A percentile compares a stretch with the other conserved stretches of the same genome.
phyloP scores from a whole-genome alignment of 1,140 invertebrate species.

The Scaptomyza hsui region DNA sequence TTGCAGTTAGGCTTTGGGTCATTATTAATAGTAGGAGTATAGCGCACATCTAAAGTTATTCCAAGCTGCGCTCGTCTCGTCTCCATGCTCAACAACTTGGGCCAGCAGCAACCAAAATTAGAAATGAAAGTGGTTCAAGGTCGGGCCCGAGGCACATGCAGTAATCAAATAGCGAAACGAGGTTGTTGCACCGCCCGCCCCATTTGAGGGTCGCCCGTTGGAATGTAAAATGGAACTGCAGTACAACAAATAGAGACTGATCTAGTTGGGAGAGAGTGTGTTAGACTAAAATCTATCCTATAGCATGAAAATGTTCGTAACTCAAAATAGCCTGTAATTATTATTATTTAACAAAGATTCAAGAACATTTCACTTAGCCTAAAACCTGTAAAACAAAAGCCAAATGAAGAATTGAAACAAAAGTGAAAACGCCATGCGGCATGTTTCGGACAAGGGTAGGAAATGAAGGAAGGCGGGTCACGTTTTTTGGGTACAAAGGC shows the following conservation, averaged over 20 bases:
- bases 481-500: background rate
- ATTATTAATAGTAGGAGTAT: conserved; percentile 55
- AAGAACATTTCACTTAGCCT: conserved; percentile 2
- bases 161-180: conserved; percentile 55
- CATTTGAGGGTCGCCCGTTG: conserved; percentile 15
- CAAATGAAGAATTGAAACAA: conserved; percentile 46
- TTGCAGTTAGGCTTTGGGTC: conserved; percentile 54
- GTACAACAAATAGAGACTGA: no score
- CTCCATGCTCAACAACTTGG: background rate
- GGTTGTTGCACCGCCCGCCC: conserved; percentile 70
- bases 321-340: no score
- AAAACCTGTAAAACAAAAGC: conserved; percentile 31
- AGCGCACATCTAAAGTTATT: conserved; percentile 24
- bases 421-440: conserved; percentile 47
- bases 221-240: background rate
- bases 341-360: no score
- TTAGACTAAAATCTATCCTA: no score
- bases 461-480: background rate
- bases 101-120: conserved; percentile 39
- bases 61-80: conserved; percentile 33
- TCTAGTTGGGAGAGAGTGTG: no score
- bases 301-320: no score
- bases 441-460: background rate
- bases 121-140: conserved; percentile 80
- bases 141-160: conserved; percentile 40